phyloP scores from a whole-genome alignment of 2,888 invertebrate genomes.

The Osmoderma eremita region DNA sequence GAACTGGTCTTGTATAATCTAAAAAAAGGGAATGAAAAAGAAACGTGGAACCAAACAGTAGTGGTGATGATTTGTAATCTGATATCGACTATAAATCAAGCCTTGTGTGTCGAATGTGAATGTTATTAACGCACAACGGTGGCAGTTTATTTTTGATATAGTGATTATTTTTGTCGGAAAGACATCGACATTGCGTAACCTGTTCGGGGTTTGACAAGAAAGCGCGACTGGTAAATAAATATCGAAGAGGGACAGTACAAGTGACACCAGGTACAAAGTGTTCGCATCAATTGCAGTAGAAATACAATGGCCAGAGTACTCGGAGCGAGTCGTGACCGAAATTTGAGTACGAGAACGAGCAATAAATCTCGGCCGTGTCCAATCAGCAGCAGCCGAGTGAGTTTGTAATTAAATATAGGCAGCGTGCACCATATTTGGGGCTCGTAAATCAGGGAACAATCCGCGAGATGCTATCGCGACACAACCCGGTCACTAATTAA shows the following conservation, averaged over 20 bases:
- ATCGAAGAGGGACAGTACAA: conserved; percentile 42
- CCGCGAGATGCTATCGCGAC: conserved; percentile 51
- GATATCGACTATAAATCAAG: conserved; percentile 35
- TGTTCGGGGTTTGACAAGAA: conserved; percentile 32
- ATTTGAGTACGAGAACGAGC: conserved; percentile 43
- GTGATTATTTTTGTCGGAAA: conserved; percentile 32
- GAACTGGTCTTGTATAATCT: conserved; percentile 16
- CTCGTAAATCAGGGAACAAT: conserved; percentile 48
- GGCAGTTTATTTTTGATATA: conserved; percentile 34
- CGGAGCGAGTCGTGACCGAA: conserved; percentile 44
- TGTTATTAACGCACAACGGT: conserved; percentile 32
- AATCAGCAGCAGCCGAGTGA: conserved; percentile 44
- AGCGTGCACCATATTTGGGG: conserved; percentile 45
- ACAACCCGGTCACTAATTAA: conserved; percentile 44
- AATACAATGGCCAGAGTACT: conserved; percentile 43
- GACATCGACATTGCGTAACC: conserved; percentile 29
- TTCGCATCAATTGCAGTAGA: conserved; percentile 44
- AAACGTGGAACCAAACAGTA: conserved; percentile 9
- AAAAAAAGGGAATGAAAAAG: conserved; percentile 6
- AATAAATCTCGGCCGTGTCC: conserved; percentile 44
- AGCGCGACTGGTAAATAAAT: conserved; percentile 36
- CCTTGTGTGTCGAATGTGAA: conserved; percentile 31
- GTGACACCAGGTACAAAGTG: conserved; percentile 45
- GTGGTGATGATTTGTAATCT: conserved; percentile 37
- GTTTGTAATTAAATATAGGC: conserved; percentile 45